Conservation (phyloP, 1,140 invertebrate species). For the Drusus annulatus region DNA sequence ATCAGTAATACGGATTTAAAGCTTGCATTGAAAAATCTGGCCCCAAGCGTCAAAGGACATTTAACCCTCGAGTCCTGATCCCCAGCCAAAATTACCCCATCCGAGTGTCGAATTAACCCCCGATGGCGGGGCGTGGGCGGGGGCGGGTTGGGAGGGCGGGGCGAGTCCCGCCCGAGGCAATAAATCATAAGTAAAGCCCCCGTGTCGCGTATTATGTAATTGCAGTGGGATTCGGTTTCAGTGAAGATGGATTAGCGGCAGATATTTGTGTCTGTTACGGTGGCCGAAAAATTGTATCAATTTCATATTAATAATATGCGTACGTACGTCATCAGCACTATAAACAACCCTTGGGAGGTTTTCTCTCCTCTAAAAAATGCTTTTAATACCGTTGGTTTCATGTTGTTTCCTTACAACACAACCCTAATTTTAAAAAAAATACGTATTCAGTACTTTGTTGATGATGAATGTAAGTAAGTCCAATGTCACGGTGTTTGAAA, state of each 20-base stretch:
- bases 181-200: conserved; percentile 58
- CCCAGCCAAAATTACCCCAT: conserved; percentile 28
- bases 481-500: too few species aligned
- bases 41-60: conserved; percentile 15
- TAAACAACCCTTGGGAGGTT: too few species aligned
- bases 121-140: not conserved
- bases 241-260: conserved; percentile 56
- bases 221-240: conserved; percentile 57
- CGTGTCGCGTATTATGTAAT: conserved; percentile 58
- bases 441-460: too few species aligned
- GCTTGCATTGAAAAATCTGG: not conserved
- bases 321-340: too few species aligned
- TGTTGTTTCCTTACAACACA: too few species aligned
- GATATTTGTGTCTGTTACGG: conserved; percentile 31
- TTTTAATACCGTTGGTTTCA: too few species aligned
- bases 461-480: too few species aligned
- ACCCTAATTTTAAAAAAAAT: too few species aligned
- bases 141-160: not conserved
- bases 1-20: too few species aligned
- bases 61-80: conserved; percentile 19
- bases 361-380: too few species aligned
- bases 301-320: too few species aligned
- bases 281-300: not conserved
- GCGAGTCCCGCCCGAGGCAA: conserved; percentile 30
- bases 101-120: conserved; percentile 17